phyloP scores from a whole-genome alignment of 2,888 invertebrate genomes.

The Charanyca ferruginea region DNA sequence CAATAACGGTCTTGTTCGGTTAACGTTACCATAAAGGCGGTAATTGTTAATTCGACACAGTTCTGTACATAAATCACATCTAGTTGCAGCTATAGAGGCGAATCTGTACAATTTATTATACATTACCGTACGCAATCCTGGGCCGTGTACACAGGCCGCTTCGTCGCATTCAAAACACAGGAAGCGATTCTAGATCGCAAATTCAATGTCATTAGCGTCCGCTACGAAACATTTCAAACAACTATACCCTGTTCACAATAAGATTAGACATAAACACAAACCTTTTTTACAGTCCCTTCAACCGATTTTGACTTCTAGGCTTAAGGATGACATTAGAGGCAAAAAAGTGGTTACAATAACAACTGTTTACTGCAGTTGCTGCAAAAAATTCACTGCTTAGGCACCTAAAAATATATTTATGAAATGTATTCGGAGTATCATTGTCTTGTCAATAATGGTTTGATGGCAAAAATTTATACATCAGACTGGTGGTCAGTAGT shows the following conservation, averaged over 20 bases:
- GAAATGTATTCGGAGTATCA: constrained; percentile 13
- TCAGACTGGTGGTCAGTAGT: constrained; percentile 63
- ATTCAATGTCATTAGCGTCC: constrained; percentile 69
- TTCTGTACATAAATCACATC: constrained; percentile 85
- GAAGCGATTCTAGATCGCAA: constrained; percentile 78
- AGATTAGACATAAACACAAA: too few relatives aligned
- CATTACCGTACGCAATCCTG: constrained; percentile 61
- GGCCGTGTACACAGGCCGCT: constrained; percentile 36
- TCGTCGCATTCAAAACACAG: constrained; percentile 75
- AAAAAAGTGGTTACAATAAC: too few relatives aligned
- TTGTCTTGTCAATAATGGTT: constrained; percentile 13
- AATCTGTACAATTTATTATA: constrained; percentile 84
- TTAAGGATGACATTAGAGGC: too few relatives aligned
- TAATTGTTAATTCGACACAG: constrained; percentile 88
- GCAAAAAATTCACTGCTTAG: constrained; percentile 20
- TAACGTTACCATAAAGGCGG: constrained; percentile 76
- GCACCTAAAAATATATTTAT: background rate
- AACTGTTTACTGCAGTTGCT: too few relatives aligned
- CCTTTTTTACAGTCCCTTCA: too few relatives aligned
- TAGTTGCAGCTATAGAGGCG: constrained; percentile 79
- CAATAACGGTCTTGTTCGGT: constrained; percentile 75
- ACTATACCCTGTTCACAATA: too few relatives aligned
- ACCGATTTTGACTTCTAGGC: too few relatives aligned
- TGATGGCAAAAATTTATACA: constrained; percentile 20
- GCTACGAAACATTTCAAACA: constrained; percentile 48